Evolutionary conservation across 2,113 vertebrate genomes (phyloP).

Genomic region (Tupaia chinensis): DNA sequence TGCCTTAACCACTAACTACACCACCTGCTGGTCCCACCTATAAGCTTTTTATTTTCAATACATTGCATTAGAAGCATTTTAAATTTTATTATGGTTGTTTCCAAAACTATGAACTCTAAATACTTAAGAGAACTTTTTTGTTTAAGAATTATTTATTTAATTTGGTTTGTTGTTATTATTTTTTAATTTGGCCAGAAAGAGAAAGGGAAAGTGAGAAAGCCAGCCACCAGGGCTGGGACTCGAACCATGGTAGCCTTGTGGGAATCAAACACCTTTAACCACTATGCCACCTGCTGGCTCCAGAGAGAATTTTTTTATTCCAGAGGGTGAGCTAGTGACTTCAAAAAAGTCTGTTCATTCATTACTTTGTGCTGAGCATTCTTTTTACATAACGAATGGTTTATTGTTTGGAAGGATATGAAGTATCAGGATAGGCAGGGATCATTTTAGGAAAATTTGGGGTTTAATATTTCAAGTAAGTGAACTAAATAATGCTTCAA

Average conservation of each 20-base stretch:
- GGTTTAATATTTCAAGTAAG: not conserved
- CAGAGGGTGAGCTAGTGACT: not conserved
- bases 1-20: no score
- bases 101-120: slow-evolving; percentile 16
- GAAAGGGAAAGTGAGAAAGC: no score
- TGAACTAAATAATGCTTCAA: slow-evolving; percentile 23
- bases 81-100: slow-evolving; percentile 41
- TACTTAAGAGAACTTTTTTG: not conserved
- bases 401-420: slow-evolving; percentile 36
- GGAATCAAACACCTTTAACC: no score
- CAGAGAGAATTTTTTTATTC: not conserved
- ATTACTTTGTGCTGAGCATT: slow-evolving; percentile 15
- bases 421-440: not conserved
- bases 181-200: no score
- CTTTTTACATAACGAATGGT: not conserved
- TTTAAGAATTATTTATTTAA: no score
- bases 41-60: slow-evolving; percentile 29
- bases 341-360: slow-evolving; percentile 14
- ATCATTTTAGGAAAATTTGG: slow-evolving; percentile 43
- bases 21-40: no score
- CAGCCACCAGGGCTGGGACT: no score
- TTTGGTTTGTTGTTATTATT: no score
- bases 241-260: no score
- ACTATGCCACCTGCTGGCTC: no score
- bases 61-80: slow-evolving; percentile 31